phyloP scores from a whole-genome alignment of 1,140 invertebrate genomes.

The Globodera rostochiensis region DNA sequence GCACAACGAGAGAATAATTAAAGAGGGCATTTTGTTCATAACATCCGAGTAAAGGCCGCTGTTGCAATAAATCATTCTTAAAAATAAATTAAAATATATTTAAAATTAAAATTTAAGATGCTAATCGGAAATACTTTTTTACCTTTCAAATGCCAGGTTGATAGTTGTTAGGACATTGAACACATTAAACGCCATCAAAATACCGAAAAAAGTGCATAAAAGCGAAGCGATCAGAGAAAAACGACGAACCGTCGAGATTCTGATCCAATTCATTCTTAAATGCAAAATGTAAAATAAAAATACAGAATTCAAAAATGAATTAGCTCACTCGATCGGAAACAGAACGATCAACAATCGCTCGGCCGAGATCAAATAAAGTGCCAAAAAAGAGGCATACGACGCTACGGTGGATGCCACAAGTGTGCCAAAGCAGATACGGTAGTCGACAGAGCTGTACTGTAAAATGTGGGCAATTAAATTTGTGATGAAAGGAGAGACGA shows the following conservation, averaged over 20 bases:
- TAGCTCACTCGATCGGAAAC: constrained; percentile 16
- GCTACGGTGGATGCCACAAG: constrained; percentile 6
- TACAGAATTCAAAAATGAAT: neutral
- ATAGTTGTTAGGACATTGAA: constrained; percentile 8
- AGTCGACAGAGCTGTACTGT: neutral
- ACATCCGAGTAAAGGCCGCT: constrained; percentile 9
- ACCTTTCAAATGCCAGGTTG: constrained; percentile 16
- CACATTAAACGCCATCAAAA: neutral
- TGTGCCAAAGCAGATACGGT: neutral
- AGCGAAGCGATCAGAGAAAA: neutral
- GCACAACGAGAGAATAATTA: constrained; percentile 10
- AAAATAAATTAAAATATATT: neutral
- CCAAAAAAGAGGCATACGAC: constrained; percentile 22
- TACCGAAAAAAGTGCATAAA: constrained; percentile 10
- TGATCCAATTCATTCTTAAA: constrained; percentile 14
- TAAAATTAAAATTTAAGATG: neutral
- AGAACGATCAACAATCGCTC: constrained; percentile 18
- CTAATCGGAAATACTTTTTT: neutral
- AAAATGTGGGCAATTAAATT: neutral
- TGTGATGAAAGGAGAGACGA: neutral
- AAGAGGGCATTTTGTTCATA: neutral
- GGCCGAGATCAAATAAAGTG: constrained; percentile 22
- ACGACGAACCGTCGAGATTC: neutral
- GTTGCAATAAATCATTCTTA: constrained; percentile 18
- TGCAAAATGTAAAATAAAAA: neutral